Evolutionary conservation across 2,797 vertebrate genomes (phyloP), one percentile per base, ranked within the genome.

Genomic region (Hydrophis major): DNA sequence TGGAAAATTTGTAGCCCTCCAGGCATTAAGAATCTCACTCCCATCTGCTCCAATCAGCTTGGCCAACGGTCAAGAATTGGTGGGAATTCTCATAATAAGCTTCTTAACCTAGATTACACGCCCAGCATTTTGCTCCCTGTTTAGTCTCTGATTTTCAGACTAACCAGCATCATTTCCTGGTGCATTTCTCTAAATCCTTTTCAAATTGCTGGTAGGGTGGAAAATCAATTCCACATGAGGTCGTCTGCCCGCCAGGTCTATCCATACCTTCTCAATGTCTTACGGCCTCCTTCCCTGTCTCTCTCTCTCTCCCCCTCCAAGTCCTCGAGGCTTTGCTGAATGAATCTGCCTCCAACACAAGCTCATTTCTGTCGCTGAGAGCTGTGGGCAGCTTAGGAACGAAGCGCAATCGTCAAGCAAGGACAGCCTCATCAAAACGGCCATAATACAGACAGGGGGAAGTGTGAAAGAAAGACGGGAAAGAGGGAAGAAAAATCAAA

Each of bases 361-460:
- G 89, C 66, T 92, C 93, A 92, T 94, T 94, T 94, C 92, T 94
- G 89, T 94, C 89, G 22, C 86, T 0, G 22, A 66, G 89, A 90
- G 89, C 93, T 6, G 57, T 94, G 93, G 93, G 91, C 93, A 94
- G 93, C 66, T 94, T 37, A 90, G 91, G 89, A 94, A 94, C 91
- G 93, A 89, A 57, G 66, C 37, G 0, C 93, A 50, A 90, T 92
- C 6, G 86, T 86, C 87, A 66, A 63, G 91, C 89, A 90, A 92
- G 89, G 93, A 90, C 89, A 37, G 93, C 66, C 93, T 94, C 93
- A 94, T 94, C 93, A 94, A 92, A 92, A 92, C 32, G 6, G 86
- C 89, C 89, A 88, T 90, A 94, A 92, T 91, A 66, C 57, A 87
- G 90, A 93, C 89, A 61, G 66, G 91, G 91, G 60, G 50, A 88